Conservation (phyloP, 1,140 invertebrate species). For the Drosophila auraria region DNA sequence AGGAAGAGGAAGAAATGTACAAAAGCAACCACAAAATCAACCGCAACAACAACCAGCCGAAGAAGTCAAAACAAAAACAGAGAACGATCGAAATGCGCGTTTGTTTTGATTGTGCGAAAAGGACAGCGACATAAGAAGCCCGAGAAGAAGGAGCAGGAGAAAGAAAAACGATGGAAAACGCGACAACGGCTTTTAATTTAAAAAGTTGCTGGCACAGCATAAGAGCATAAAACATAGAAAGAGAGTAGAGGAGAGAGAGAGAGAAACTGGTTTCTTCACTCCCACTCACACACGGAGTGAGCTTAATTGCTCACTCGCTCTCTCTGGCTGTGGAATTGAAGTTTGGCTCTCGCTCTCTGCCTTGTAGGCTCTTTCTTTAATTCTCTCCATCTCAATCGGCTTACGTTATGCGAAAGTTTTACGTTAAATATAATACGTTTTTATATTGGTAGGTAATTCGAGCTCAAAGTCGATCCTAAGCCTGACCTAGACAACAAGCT, state of each 20-base stretch:
- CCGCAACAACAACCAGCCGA: constrained; percentile 32
- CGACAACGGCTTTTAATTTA: constrained; percentile 71
- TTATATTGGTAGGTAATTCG: background rate
- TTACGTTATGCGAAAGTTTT: constrained; percentile 1
- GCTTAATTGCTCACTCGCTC: constrained; percentile 22
- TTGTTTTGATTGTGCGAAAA: constrained; percentile 80
- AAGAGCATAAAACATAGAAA: constrained; percentile 54
- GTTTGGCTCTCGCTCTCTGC: background rate
- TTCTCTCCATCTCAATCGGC: constrained; percentile 7
- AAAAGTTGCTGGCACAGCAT: constrained; percentile 66
- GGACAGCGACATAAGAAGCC: constrained; percentile 41
- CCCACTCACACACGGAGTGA: constrained; percentile 49
- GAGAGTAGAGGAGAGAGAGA: constrained; percentile 23
- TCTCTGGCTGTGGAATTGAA: constrained; percentile 5
- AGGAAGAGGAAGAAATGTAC: constrained; percentile 39
- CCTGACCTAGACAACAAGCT: constrained; percentile 53
- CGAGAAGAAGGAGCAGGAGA: constrained; percentile 23
- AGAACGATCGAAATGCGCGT: constrained; percentile 68
- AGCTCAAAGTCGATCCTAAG: background rate
- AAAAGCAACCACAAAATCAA: constrained; percentile 21
- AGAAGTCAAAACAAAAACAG: constrained; percentile 70
- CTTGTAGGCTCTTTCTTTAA: constrained; percentile 4
- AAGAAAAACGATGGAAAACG: constrained; percentile 53
- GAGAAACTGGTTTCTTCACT: constrained; percentile 70
- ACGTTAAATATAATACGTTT: background rate